Conservation (phyloP, 2,797 vertebrate genomes). For the Sebastes oblongus region DNA sequence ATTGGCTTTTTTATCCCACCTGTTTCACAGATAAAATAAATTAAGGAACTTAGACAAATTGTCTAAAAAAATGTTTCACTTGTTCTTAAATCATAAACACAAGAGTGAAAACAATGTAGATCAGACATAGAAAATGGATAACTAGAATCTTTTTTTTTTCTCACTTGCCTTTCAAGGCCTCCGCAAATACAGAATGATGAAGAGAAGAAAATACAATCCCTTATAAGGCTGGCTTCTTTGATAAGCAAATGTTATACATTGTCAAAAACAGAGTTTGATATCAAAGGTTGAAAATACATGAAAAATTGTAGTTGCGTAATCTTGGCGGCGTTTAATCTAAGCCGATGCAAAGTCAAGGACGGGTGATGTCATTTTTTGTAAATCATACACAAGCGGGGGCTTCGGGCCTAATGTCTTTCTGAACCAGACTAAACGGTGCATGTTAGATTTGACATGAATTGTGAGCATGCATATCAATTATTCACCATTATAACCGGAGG, state of each 20-base stretch:
- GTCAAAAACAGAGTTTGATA: not conserved
- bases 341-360: not conserved
- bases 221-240: no score
- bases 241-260: not conserved
- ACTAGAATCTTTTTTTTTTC: no score
- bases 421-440: slow-evolving; percentile 29
- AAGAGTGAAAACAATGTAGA: not conserved
- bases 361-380: not conserved
- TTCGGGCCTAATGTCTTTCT: slow-evolving; percentile 18
- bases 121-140: not conserved
- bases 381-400: slow-evolving; percentile 3
- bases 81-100: not conserved
- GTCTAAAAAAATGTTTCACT: not conserved
- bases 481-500: slow-evolving; percentile 38
- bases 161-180: not conserved
- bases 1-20: no score
- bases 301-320: not conserved
- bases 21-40: not conserved
- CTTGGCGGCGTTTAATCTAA: not conserved
- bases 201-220: not conserved
- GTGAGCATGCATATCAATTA: slow-evolving; percentile 51
- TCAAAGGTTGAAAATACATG: not conserved
- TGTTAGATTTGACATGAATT: slow-evolving; percentile 53
- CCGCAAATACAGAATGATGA: not conserved
- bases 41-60: not conserved